These are phyloP conservation scores for Phaethornis superciliosus DNA, from an alignment of 2,113 vertebrate species.

Conservation along the genomic window DNA sequence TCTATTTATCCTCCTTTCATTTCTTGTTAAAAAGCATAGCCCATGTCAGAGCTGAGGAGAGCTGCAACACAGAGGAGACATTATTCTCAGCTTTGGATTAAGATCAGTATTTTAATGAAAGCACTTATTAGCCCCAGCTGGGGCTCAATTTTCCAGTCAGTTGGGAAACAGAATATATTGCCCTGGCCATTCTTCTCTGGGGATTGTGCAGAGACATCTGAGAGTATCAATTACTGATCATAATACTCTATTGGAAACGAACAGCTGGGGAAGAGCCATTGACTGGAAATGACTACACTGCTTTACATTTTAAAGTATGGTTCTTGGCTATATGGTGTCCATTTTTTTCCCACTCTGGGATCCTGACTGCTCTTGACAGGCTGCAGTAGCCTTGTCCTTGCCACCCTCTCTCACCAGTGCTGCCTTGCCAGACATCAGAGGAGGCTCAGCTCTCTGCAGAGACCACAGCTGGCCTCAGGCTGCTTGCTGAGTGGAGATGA, in stretches of 20 bases:
- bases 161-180: constrained; percentile 70
- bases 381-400: background rate
- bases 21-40: constrained; percentile 74
- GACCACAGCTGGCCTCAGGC: background rate
- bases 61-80: constrained; percentile 69
- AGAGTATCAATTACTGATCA: constrained; percentile 70
- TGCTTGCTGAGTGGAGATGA: rapidly evolving
- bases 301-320: constrained; percentile 31
- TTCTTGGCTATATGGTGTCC: background rate
- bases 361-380: background rate
- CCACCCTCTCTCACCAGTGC: background rate
- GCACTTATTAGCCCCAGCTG: constrained; percentile 78
- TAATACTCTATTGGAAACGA: constrained; percentile 66
- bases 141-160: constrained; percentile 70
- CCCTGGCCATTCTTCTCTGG: constrained; percentile 68
- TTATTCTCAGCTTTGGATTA: constrained; percentile 73
- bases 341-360: background rate
- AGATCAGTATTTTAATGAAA: constrained; percentile 74
- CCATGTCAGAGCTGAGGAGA: constrained; percentile 51
- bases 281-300: constrained; percentile 23
- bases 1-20: constrained; percentile 63
- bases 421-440: background rate
- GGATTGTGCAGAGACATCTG: constrained; percentile 59
- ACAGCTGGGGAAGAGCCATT: constrained; percentile 64
- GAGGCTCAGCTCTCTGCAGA: background rate